Conservation (phyloP, 2,797 vertebrate genomes). For the Phrynocephalus guinanensis region DNA sequence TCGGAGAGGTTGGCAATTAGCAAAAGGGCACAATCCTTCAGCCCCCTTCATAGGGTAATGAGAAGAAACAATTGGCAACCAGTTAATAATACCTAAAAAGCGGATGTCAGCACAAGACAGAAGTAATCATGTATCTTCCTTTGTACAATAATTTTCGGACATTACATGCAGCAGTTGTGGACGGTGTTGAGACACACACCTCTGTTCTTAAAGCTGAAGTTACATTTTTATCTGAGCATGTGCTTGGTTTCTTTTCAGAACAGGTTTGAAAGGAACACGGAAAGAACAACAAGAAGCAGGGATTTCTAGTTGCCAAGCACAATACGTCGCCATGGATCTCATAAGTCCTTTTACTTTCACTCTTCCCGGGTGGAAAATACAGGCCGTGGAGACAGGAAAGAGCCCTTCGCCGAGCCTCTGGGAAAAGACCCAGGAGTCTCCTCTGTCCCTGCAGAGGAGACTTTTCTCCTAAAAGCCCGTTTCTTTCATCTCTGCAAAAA, state of each 20-base stretch:
- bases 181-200: neutral
- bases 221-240: neutral
- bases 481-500: neutral
- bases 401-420: no score
- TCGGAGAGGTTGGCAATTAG: neutral
- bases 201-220: neutral
- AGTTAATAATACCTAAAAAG: neutral
- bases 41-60: neutral
- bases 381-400: neutral
- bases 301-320: neutral
- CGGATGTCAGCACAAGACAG: neutral
- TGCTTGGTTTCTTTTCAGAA: neutral
- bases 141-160: neutral
- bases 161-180: no score
- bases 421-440: no score
- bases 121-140: neutral
- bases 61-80: neutral
- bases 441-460: no score
- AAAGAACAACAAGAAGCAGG: no score
- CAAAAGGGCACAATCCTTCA: neutral
- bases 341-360: neutral
- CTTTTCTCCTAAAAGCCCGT: no score
- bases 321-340: fast-evolving
- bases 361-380: neutral
- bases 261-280: neutral